Conservation (phyloP, 2,888 invertebrate species). For the Cybosia mesomella region DNA sequence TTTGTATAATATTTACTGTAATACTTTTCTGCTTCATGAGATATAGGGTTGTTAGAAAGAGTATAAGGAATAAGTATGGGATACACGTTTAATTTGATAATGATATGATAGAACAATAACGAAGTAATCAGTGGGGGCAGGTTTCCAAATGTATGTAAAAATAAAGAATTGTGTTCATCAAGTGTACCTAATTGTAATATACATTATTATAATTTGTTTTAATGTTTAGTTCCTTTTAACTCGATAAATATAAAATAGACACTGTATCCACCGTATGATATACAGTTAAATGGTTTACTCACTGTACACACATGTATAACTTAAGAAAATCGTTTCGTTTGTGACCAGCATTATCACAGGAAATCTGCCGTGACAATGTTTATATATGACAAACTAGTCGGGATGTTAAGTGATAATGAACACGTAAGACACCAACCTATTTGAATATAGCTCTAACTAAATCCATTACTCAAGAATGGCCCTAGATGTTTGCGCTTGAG, state of each 20-base stretch:
- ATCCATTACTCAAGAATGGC: slow-evolving; percentile 75
- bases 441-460: slow-evolving; percentile 68
- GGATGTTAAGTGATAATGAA: slow-evolving; percentile 61
- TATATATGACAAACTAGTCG: slow-evolving; percentile 61
- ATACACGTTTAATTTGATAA: slow-evolving; percentile 72
- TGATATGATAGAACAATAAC: slow-evolving; percentile 69
- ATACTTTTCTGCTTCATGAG: slow-evolving; percentile 86
- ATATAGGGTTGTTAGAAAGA: slow-evolving; percentile 81
- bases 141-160: slow-evolving; percentile 70
- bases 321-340: slow-evolving; percentile 47
- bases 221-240: slow-evolving; percentile 62
- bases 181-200: slow-evolving; percentile 67
- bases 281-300: slow-evolving; percentile 49
- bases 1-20: slow-evolving; percentile 80
- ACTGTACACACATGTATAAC: slow-evolving; percentile 36
- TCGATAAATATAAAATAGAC: slow-evolving; percentile 52
- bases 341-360: slow-evolving; percentile 48
- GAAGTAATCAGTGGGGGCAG: slow-evolving; percentile 72
- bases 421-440: slow-evolving; percentile 69
- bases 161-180: slow-evolving; percentile 64
- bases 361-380: slow-evolving; percentile 67
- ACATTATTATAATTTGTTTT: slow-evolving; percentile 60
- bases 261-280: slow-evolving; percentile 54
- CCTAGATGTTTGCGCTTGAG: slow-evolving; percentile 74
- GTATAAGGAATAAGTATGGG: slow-evolving; percentile 80